Base-by-base conservation (phyloP, 1,140 invertebrate genomes). In the Brachionus angularis region DNA sequence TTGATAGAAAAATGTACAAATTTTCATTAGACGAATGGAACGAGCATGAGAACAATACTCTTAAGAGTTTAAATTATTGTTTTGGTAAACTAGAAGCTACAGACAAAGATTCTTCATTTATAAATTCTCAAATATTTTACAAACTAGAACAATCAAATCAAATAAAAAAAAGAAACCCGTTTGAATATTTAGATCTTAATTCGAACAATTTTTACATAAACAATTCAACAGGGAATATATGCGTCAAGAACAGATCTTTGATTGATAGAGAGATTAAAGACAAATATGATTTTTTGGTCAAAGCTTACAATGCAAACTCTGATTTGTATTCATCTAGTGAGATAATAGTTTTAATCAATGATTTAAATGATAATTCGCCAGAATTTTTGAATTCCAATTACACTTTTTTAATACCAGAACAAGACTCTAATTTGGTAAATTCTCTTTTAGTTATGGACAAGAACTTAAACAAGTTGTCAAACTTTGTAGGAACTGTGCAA, bases 11-110 rank as follows among this genome's bases (percentile, higher is more conserved):
- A 47, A 10, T 67, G 8, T 67, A 67, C 25, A 5, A 10, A 16
- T 67, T 67, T 50, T 8, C n/a, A 12, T 47, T 67, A 47, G 42
- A 67, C 29, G 62, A 67, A 39, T 58, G 53, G 53, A 58, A 58
- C 21, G 33, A 58, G 4, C 25, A 14, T 23, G 18, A 58, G 3
- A 23, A 33, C 14, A 58, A 58, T 14, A 21, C 36, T 21, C 23
- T 58, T 2, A 58, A 58, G 12, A 58, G 53, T 14, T 58, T 58
- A 36, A 34, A 33, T 0, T 58, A 58, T 33, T 58, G 53, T 42
- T 58, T 58, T 18, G 23, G 33, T 21, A 16, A 34, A 18, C 16
- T 58, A 36, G 53, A 58, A 58, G 53, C 53, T 5, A 31, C 14
- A 21, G 53, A 58, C 39, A 23, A 21, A 2, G 53, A 58, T 36